Percentiles rank a stretch among this genome's conserved stretches.
Conservation (phyloP, 2,888 invertebrate species). For the Trilocha varians region DNA sequence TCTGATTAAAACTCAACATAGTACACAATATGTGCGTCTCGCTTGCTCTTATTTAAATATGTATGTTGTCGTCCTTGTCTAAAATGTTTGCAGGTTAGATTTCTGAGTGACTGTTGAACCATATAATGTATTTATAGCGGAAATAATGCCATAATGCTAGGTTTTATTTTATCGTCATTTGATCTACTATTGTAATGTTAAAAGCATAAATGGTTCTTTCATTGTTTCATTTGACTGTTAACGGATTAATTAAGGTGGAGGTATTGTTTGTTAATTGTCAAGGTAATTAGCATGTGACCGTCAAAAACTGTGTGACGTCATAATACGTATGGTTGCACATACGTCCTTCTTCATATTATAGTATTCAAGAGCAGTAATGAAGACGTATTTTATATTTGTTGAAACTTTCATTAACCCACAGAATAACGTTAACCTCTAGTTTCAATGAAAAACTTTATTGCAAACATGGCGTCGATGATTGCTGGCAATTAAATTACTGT, state of each 20-base stretch:
- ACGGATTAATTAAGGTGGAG: neutral
- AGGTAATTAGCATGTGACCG: neutral
- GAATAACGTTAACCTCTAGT: too few species aligned
- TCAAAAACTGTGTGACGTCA: neutral
- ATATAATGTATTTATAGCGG: conserved; percentile 1
- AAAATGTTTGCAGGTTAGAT: conserved; percentile 1
- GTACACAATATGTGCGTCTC: conserved; percentile 12
- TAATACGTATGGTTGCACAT: too few species aligned
- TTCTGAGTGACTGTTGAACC: conserved; percentile 3
- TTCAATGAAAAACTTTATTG: too few species aligned
- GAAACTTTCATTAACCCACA: too few species aligned
- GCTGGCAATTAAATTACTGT: too few species aligned
- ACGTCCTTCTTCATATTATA: too few species aligned
- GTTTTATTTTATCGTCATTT: neutral
- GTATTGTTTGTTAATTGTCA: neutral
- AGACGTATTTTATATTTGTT: neutral
- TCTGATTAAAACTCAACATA: conserved; percentile 25
- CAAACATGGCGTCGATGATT: too few species aligned
- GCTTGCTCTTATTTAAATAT: neutral
- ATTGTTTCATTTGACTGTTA: neutral
- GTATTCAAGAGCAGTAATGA: too few species aligned
- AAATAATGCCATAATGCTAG: conserved; percentile 1
- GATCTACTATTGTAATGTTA: neutral
- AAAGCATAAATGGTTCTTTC: neutral
- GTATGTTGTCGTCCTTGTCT: conserved; percentile 1